phyloP scores from a whole-genome alignment of 2,888 invertebrate genomes.

The Lasioglossum lativentre region DNA sequence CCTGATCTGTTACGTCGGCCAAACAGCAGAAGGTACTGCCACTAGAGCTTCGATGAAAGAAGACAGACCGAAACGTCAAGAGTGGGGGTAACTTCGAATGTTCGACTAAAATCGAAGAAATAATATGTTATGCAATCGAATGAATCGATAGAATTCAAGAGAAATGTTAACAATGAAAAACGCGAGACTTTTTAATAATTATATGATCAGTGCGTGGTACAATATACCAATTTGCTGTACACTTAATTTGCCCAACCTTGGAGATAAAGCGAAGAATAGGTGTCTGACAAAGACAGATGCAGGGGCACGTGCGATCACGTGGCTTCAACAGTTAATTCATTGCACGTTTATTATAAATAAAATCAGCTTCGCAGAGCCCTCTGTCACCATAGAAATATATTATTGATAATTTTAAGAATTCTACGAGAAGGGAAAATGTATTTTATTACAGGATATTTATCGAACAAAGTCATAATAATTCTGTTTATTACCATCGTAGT shows the following conservation, averaged over 20 bases:
- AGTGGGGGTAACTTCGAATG: slow-evolving; percentile 46
- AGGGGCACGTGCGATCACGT: slow-evolving; percentile 81
- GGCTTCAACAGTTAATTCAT: slow-evolving; percentile 66
- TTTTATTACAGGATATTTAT: neutral
- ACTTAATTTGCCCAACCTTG: slow-evolving; percentile 20
- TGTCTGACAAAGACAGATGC: slow-evolving; percentile 58
- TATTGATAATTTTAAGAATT: slow-evolving; percentile 1
- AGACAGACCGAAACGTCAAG: slow-evolving; percentile 45
- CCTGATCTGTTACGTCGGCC: slow-evolving; percentile 61
- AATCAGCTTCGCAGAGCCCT: neutral
- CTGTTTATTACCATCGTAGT: slow-evolving; percentile 28
- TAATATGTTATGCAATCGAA: neutral
- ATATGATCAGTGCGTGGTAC: neutral
- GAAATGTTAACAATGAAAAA: neutral
- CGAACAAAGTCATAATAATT: neutral
- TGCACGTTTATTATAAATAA: slow-evolving; percentile 35
- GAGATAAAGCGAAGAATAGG: slow-evolving; percentile 16
- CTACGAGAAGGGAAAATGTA: neutral
- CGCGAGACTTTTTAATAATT: neutral
- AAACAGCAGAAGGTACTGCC: slow-evolving; percentile 76
- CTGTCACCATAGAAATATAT: neutral
- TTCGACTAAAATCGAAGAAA: slow-evolving; percentile 7
- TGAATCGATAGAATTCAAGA: neutral
- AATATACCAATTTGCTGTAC: neutral
- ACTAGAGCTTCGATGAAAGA: slow-evolving; percentile 59